phyloP scores from a whole-genome alignment of 1,140 invertebrate species.

The Caenorhabditis brenneri region DNA sequence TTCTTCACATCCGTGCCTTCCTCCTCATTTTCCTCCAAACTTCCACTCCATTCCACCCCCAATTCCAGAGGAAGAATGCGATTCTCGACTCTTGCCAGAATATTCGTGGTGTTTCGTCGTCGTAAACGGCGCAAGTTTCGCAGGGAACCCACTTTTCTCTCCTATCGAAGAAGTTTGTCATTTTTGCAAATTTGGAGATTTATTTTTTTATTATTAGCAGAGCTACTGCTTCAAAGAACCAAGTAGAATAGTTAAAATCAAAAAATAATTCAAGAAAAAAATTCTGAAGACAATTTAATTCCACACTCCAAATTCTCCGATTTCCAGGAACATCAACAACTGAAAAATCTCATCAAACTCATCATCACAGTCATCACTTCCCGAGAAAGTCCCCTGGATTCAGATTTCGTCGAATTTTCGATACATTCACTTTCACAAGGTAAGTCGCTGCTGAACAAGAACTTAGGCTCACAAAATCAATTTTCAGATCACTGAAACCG shows the following conservation, averaged over 20 bases:
- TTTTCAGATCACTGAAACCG: background rate
- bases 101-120: slow-evolving; percentile 24
- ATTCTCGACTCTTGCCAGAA: background rate
- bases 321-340: background rate
- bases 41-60: background rate
- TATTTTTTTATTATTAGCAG: too few species aligned
- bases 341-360: background rate
- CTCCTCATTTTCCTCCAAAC: too few species aligned
- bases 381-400: slow-evolving; percentile 10
- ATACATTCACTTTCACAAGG: slow-evolving; percentile 23
- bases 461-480: background rate
- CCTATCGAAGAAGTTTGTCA: slow-evolving; percentile 18
- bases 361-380: background rate
- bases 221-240: too few species aligned
- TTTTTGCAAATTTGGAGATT: too few species aligned
- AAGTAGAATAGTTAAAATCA: background rate
- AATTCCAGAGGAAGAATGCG: background rate
- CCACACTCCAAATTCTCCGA: background rate
- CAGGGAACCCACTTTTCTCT: background rate
- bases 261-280: background rate
- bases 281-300: background rate
- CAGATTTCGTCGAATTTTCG: background rate
- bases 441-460: background rate
- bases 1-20: too few species aligned
- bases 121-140: background rate